Percentiles rank a stretch among this genome's conserved stretches.
Conservation (phyloP, 2,888 invertebrate genomes). For the Drosophila borborema region DNA sequence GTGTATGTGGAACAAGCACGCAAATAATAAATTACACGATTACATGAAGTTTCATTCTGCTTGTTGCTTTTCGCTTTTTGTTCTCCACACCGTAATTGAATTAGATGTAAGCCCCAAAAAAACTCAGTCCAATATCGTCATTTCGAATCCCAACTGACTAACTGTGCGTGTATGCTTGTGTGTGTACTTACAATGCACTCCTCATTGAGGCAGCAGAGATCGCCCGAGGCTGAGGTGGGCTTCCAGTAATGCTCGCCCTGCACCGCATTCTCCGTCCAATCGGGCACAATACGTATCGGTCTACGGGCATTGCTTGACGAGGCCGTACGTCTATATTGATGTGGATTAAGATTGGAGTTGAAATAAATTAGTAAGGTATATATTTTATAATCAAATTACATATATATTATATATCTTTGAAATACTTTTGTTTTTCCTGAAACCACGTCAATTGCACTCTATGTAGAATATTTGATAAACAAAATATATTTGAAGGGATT, state of each 20-base stretch:
- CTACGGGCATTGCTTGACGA: conserved; percentile 85
- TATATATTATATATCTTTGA: background rate
- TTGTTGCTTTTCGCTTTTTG: conserved; percentile 35
- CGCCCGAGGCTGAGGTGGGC: conserved; percentile 95
- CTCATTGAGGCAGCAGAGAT: conserved; percentile 96
- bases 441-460: conserved; percentile 5
- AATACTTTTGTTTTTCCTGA: background rate
- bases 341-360: background rate
- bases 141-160: conserved; percentile 11
- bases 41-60: conserved; percentile 56
- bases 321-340: conserved; percentile 85
- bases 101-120: conserved; percentile 47
- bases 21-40: conserved; percentile 78
- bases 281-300: conserved; percentile 91
- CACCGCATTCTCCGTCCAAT: conserved; percentile 94
- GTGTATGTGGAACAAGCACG: conserved; percentile 61
- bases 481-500: background rate
- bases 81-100: conserved; percentile 64
- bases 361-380: background rate
- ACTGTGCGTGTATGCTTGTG: conserved; percentile 17
- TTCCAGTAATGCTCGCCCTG: conserved; percentile 98
- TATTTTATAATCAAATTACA: background rate
- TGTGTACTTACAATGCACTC: conserved; percentile 88
- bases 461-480: background rate
- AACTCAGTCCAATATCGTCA: conserved; percentile 12